Evolutionary conservation across 2,113 vertebrate species (phyloP).

Genomic region (Microcebus murinus): DNA sequence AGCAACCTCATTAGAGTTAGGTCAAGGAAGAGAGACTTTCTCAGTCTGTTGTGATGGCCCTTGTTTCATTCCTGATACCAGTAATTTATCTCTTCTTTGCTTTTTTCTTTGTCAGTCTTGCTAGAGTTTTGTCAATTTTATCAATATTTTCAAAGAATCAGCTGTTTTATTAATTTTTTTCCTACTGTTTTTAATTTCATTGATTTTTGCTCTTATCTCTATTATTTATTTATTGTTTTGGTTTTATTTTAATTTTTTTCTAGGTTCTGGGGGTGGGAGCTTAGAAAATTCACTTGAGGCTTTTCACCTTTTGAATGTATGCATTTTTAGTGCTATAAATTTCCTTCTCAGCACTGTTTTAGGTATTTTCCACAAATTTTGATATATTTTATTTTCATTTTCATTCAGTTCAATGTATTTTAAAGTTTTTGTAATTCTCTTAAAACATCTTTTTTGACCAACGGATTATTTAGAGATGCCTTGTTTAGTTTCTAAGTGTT

Average conservation of each 20-base stretch:
- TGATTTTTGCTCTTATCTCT: neutral
- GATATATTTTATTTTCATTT: neutral
- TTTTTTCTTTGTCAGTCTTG: neutral
- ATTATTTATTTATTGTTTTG: neutral
- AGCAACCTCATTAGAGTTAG: neutral
- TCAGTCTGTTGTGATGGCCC: neutral
- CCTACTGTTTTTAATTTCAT: neutral
- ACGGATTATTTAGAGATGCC: neutral
- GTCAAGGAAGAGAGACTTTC: neutral
- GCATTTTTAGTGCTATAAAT: neutral
- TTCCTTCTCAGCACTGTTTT: neutral
- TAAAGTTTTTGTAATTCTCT: neutral
- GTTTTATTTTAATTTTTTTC: neutral
- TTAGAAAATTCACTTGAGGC: neutral
- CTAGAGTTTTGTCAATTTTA: neutral
- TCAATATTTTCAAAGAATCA: constrained; percentile 1
- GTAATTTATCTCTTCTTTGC: neutral
- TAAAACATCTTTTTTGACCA: neutral
- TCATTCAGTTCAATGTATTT: neutral
- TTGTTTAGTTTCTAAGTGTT: neutral
- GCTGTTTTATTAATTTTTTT: neutral
- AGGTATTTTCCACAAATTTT: neutral
- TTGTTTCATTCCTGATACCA: neutral
- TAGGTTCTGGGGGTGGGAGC: neutral
- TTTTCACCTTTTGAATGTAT: neutral